Evolutionary conservation across 2,888 invertebrate genomes (phyloP).

Genomic region (Acanthococcus lagerstroemiae): DNA sequence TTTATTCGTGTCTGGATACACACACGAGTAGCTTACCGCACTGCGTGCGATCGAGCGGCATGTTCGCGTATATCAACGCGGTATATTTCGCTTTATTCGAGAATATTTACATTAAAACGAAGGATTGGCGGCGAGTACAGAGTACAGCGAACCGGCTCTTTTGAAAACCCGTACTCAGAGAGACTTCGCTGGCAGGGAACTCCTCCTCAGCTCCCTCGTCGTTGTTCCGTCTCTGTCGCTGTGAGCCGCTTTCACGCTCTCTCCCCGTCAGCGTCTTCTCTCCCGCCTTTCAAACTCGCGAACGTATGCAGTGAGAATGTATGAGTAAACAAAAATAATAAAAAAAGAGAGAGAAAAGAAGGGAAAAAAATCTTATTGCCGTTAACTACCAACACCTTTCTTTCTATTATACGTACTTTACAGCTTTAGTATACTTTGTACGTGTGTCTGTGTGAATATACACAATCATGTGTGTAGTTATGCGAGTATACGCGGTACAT

Average conservation of each 20-base stretch:
- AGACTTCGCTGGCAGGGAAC: too few relatives aligned
- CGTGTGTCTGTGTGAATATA: too few relatives aligned
- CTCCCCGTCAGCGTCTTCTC: not conserved
- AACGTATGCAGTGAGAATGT: too few relatives aligned
- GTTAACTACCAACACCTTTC: not conserved
- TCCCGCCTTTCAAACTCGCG: too few relatives aligned
- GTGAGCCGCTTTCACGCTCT: not conserved
- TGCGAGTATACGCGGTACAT: too few relatives aligned
- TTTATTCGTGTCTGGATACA: too few relatives aligned
- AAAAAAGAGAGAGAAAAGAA: not conserved
- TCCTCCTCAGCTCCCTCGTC: not conserved
- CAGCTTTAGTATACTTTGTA: not conserved
- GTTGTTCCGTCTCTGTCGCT: not conserved
- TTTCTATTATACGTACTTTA: not conserved
- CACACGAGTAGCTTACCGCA: too few relatives aligned
- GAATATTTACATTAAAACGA: not conserved
- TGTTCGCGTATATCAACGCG: not conserved
- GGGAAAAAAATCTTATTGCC: not conserved
- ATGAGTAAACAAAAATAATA: too few relatives aligned
- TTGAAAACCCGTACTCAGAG: not conserved
- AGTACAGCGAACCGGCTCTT: not conserved
- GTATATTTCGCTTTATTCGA: not conserved
- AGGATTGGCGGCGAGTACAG: too few relatives aligned
- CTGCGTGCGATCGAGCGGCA: not conserved
- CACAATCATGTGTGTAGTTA: too few relatives aligned